Conservation (phyloP, 2,888 invertebrate genomes). For the Calephelis perditalis region DNA sequence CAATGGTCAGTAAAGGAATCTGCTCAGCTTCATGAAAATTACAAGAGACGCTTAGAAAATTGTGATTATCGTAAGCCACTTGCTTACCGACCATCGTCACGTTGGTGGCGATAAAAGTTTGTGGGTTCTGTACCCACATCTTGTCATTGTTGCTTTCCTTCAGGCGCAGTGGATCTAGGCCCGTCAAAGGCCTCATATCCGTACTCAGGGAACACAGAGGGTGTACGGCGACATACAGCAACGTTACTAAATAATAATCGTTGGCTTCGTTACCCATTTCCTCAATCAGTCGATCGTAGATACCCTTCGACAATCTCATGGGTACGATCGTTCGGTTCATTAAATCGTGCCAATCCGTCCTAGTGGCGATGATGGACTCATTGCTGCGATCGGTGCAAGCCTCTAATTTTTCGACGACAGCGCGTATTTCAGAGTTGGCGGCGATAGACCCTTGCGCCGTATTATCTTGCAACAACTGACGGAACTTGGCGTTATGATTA, state of each 20-base stretch:
- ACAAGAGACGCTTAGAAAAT: too few species aligned
- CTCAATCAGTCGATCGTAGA: background rate
- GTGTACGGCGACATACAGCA: background rate
- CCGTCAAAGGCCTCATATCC: slow-evolving; percentile 8
- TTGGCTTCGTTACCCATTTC: background rate
- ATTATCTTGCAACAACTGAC: background rate
- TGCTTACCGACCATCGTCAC: slow-evolving; percentile 1
- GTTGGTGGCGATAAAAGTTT: slow-evolving; percentile 3
- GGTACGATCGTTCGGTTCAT: background rate
- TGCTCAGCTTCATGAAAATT: too few species aligned
- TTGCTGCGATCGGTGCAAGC: slow-evolving; percentile 4
- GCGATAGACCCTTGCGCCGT: slow-evolving; percentile 5
- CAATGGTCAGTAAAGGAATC: background rate
- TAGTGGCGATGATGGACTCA: slow-evolving; percentile 5
- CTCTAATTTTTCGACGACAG: slow-evolving; percentile 10
- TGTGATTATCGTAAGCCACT: too few species aligned
- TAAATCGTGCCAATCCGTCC: slow-evolving; percentile 6
- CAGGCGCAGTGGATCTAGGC: background rate
- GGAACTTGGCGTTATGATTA: background rate
- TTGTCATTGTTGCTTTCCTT: background rate
- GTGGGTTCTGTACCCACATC: background rate
- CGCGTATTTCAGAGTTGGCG: slow-evolving; percentile 5
- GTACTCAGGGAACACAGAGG: slow-evolving; percentile 10
- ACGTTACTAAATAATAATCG: background rate
- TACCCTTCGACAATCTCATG: background rate